These are phyloP conservation scores for Proteles cristata DNA, from an alignment of 2,113 vertebrate species.

Conservation along the genomic window DNA sequence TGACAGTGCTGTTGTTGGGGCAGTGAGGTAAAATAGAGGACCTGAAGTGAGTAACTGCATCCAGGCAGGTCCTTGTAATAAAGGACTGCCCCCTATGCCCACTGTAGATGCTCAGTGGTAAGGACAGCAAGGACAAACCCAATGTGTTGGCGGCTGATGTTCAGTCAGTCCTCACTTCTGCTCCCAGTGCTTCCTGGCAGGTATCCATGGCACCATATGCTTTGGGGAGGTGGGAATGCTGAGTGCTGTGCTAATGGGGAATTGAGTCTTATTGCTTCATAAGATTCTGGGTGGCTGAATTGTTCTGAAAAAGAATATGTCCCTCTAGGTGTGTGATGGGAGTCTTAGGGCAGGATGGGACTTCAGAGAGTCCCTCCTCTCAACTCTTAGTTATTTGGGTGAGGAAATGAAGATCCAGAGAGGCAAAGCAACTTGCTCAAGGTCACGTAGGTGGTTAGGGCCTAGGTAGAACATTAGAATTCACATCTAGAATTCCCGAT, in stretches of 20 bases:
- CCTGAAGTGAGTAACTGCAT: not conserved
- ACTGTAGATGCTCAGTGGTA: not conserved
- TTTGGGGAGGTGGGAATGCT: conserved; percentile 64
- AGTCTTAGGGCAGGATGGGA: not conserved
- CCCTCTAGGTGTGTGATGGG: conserved; percentile 50
- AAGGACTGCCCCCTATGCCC: not conserved
- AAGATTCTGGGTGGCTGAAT: conserved; percentile 36
- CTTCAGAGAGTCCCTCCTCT: conserved; percentile 30
- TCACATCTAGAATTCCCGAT: not conserved
- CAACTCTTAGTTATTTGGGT: not conserved
- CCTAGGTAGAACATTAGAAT: not conserved
- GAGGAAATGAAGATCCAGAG: not conserved
- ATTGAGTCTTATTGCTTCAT: conserved; percentile 75
- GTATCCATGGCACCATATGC: conserved; percentile 46
- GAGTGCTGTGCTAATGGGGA: conserved; percentile 65
- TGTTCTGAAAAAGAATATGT: conserved; percentile 56
- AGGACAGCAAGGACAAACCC: conserved; percentile 37
- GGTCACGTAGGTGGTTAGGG: not conserved
- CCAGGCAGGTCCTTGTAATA: not conserved
- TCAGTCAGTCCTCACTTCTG: conserved; percentile 46
- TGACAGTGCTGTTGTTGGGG: not conserved
- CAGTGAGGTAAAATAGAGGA: not conserved
- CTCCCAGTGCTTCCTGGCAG: conserved; percentile 50
- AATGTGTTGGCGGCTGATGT: conserved; percentile 50
- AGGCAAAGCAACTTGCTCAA: not conserved